These are phyloP conservation scores for Bostrychus sinensis DNA, from an alignment of 2,113 vertebrate genomes.

Conservation along the genomic window DNA sequence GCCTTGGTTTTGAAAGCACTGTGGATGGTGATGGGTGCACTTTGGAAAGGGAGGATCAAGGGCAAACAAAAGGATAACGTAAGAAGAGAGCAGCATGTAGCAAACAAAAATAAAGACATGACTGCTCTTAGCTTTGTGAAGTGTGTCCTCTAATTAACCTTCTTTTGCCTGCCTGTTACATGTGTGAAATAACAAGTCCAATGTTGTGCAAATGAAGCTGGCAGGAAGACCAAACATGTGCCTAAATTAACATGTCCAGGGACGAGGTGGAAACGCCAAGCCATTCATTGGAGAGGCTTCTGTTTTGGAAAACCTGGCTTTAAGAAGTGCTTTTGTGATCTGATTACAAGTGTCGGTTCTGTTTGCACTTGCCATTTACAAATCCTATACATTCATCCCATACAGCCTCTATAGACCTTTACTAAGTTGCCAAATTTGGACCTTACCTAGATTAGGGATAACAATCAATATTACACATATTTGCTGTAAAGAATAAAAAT, in stretches of 20 bases:
- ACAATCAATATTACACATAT: too few relatives aligned
- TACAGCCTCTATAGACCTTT: too few relatives aligned
- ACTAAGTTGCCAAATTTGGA: too few relatives aligned
- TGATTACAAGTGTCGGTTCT: too few relatives aligned
- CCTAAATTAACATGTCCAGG: slow-evolving; percentile 1
- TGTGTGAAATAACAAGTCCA: slow-evolving; percentile 4
- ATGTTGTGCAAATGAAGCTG: slow-evolving; percentile 30
- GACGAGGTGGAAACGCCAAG: neutral
- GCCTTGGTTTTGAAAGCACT: neutral
- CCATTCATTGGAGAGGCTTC: slow-evolving; percentile 5
- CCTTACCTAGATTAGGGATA: too few relatives aligned
- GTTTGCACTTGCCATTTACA: too few relatives aligned
- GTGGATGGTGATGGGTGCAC: neutral
- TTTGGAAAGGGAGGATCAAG: slow-evolving; percentile 5
- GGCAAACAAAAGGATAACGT: neutral
- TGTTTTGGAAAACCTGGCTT: neutral
- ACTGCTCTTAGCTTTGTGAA: slow-evolving; percentile 1
- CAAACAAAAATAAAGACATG: neutral
- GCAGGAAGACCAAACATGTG: slow-evolving; percentile 11
- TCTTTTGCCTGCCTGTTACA: too few relatives aligned
- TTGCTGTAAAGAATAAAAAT: too few relatives aligned
- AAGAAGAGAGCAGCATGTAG: neutral
- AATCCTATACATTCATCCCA: too few relatives aligned
- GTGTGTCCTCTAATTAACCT: slow-evolving; percentile 23
- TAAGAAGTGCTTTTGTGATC: neutral